These are phyloP conservation scores for Cyclura pinguis DNA, from an alignment of 2,797 vertebrate genomes.

Conservation along the genomic window DNA sequence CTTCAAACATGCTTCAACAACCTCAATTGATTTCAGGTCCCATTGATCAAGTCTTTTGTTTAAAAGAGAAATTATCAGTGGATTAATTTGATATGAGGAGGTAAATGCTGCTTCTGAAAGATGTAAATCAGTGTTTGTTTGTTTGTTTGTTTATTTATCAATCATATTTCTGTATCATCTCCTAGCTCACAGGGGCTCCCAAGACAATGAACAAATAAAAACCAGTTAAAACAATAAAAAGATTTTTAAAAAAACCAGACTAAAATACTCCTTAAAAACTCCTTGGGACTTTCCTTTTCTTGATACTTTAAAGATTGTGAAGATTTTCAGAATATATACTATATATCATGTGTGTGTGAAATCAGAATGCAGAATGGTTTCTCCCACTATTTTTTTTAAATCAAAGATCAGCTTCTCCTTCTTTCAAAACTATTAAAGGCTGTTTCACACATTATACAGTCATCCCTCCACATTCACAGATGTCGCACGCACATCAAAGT, in stretches of 20 bases:
- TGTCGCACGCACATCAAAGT: too few relatives aligned
- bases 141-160: too few relatives aligned
- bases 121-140: too few relatives aligned
- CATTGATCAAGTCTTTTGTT: constrained; percentile 39
- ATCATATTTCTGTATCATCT: too few relatives aligned
- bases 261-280: neutral
- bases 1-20: constrained; percentile 8
- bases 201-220: too few relatives aligned
- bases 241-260: too few relatives aligned
- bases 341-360: neutral
- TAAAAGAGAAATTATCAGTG: constrained; percentile 23
- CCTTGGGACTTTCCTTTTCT: neutral
- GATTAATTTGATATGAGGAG: constrained; percentile 5
- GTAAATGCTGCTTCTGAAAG: neutral
- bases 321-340: neutral
- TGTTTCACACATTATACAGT: neutral
- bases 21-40: constrained; percentile 30
- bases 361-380: neutral
- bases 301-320: neutral
- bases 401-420: neutral
- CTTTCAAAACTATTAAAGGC: neutral
- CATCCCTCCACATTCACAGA: too few relatives aligned
- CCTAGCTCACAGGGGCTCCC: too few relatives aligned
- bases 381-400: neutral
- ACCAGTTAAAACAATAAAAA: too few relatives aligned